These are phyloP conservation scores for Pocillopora grandis DNA, from an alignment of 92 coral and sea anemone species.

Conservation along the genomic window DNA sequence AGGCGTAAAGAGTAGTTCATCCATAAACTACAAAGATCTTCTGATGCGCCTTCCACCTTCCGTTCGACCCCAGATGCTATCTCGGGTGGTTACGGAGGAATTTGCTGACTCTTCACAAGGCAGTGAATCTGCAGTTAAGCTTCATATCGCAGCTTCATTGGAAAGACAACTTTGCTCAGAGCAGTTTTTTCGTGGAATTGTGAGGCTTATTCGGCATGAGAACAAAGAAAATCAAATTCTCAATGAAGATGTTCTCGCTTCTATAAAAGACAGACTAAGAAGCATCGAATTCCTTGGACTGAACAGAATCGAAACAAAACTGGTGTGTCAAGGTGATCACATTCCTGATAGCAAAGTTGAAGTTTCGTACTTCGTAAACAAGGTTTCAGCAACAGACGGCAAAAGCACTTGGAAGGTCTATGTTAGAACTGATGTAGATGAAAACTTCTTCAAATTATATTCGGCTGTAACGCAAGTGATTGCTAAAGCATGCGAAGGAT, in stretches of 20 bases:
- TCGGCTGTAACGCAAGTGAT: conserved; percentile 34
- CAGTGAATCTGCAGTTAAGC: background rate
- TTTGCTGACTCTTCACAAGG: conserved; percentile 7
- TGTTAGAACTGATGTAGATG: conserved; percentile 5
- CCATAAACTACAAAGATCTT: conserved; percentile 40
- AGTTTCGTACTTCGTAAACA: conserved; percentile 51
- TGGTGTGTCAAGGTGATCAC: conserved; percentile 28
- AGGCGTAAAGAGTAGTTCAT: conserved; percentile 27
- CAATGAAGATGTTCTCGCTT: conserved; percentile 21
- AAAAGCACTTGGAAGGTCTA: conserved; percentile 53
- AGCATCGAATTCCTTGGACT: conserved; percentile 36
- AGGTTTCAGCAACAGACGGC: background rate
- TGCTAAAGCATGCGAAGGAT: conserved; percentile 30
- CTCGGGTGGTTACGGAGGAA: conserved; percentile 51
- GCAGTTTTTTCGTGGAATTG: conserved; percentile 56
- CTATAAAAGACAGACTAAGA: conserved; percentile 33
- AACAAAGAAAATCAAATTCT: conserved; percentile 6
- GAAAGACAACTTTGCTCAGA: conserved; percentile 35
- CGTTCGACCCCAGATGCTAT: conserved; percentile 54
- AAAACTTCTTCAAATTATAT: background rate
- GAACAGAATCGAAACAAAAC: conserved; percentile 30
- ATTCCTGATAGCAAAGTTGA: conserved; percentile 60
- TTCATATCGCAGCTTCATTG: conserved; percentile 37
- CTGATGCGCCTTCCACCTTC: conserved; percentile 38
- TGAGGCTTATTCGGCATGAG: conserved; percentile 62